These are phyloP conservation scores for Araneus ventricosus DNA, from an alignment of 1,140 invertebrate species.

Conservation along the genomic window DNA sequence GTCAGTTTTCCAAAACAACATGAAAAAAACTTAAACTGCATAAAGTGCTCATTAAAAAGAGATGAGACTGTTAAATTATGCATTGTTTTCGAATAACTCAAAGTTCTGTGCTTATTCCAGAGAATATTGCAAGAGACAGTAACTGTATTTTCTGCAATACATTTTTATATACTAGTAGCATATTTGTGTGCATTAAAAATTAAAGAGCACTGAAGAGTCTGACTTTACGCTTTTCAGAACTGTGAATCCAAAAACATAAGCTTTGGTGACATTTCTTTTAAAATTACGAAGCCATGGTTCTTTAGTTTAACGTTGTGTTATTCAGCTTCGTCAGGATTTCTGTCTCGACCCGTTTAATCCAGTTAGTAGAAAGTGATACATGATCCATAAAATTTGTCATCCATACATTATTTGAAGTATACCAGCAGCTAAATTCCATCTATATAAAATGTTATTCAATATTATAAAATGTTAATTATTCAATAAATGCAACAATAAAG, in stretches of 20 bases:
- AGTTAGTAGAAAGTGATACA: constrained; percentile 19
- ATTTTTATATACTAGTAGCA: neutral
- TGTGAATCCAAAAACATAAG: constrained; percentile 17
- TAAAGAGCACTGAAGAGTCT: neutral
- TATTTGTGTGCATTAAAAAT: constrained; percentile 21
- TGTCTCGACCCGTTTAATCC: neutral
- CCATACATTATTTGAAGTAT: constrained; percentile 12
- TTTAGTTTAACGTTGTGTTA: neutral
- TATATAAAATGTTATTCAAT: too few species aligned
- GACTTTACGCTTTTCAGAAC: constrained; percentile 37
- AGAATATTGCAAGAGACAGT: too few species aligned
- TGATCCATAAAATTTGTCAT: constrained; percentile 30
- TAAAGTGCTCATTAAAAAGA: neutral
- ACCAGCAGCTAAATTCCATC: too few species aligned
- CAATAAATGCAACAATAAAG: too few species aligned
- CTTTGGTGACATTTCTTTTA: constrained; percentile 39
- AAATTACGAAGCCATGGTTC: neutral
- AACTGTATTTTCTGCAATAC: neutral
- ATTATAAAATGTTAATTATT: too few species aligned
- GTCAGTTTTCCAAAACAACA: too few species aligned
- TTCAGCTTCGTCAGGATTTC: neutral
- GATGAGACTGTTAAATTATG: constrained; percentile 19
- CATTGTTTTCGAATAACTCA: constrained; percentile 9
- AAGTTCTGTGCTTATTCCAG: too few species aligned
- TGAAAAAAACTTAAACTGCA: too few species aligned